phyloP scores from a whole-genome alignment of 2,888 invertebrate species.

The Dendrolimus pini region DNA sequence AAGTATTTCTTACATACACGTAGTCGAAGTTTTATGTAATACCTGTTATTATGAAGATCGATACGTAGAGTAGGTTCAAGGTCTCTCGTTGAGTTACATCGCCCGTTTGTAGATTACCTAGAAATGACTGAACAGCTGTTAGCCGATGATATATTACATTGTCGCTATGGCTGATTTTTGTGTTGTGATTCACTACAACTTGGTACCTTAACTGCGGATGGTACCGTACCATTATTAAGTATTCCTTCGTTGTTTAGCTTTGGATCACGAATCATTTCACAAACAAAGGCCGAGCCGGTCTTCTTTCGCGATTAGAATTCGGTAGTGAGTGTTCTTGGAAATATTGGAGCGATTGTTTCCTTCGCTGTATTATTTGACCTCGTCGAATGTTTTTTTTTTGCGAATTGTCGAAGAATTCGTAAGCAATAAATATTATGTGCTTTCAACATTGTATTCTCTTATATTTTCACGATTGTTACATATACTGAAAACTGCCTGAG shows the following conservation, averaged over 20 bases:
- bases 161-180: not conserved
- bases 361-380: too few species aligned
- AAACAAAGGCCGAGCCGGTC: too few species aligned
- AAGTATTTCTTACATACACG: not conserved
- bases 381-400: too few species aligned
- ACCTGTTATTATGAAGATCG: not conserved
- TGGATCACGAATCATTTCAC: too few species aligned
- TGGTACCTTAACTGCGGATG: not conserved
- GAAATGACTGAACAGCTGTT: constrained; percentile 10
- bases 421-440: too few species aligned
- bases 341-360: too few species aligned
- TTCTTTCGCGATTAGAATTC: too few species aligned
- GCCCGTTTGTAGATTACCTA: not conserved
- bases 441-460: too few species aligned
- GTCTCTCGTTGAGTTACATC: not conserved
- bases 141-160: constrained; percentile 6
- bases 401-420: too few species aligned
- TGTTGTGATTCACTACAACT: not conserved
- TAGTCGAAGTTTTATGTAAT: not conserved
- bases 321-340: too few species aligned
- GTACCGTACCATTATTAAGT: constrained; percentile 7
- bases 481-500: too few species aligned
- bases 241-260: constrained; percentile 11
- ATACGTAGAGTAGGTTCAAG: not conserved
- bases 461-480: too few species aligned